A percentile compares a stretch with the other conserved stretches of the same genome.
phyloP scores from a whole-genome alignment of 2,113 vertebrate species.

The Microcebus jonahi region DNA sequence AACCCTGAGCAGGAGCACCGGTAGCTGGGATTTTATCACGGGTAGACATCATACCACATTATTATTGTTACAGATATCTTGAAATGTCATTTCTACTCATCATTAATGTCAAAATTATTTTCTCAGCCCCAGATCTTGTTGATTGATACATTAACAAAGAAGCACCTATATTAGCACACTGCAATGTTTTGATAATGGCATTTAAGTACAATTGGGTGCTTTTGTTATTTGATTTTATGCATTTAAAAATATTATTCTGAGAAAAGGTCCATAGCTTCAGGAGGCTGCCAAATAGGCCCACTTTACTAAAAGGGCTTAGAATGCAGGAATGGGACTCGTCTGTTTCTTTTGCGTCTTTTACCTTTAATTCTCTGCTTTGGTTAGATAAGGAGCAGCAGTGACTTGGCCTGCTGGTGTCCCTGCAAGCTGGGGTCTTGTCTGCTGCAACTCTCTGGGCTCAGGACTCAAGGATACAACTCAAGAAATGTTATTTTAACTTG shows the following conservation, averaged over 20 bases:
- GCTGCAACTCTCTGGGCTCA: background rate
- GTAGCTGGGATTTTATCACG: background rate
- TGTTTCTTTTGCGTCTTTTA: background rate
- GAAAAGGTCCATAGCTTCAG: background rate
- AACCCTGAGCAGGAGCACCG: background rate
- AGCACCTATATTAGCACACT: background rate
- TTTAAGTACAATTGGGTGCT: background rate
- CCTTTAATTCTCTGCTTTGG: background rate
- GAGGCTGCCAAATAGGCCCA: background rate
- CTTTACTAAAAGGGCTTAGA: background rate
- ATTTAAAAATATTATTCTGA: background rate
- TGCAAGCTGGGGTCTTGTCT: background rate
- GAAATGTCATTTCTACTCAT: background rate
- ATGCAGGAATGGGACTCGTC: fast-evolving
- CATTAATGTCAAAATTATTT: background rate
- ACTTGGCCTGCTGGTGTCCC: background rate
- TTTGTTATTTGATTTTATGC: background rate
- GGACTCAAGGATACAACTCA: background rate
- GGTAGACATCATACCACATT: background rate
- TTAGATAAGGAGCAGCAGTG: background rate
- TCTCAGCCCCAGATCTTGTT: background rate
- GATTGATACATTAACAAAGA: background rate
- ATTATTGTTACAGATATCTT: background rate
- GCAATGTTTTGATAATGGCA: background rate
- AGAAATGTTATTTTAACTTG: slow-evolving; percentile 22